Base-by-base conservation (phyloP, 1,140 invertebrate genomes). In the Calosoma granatense region DNA sequence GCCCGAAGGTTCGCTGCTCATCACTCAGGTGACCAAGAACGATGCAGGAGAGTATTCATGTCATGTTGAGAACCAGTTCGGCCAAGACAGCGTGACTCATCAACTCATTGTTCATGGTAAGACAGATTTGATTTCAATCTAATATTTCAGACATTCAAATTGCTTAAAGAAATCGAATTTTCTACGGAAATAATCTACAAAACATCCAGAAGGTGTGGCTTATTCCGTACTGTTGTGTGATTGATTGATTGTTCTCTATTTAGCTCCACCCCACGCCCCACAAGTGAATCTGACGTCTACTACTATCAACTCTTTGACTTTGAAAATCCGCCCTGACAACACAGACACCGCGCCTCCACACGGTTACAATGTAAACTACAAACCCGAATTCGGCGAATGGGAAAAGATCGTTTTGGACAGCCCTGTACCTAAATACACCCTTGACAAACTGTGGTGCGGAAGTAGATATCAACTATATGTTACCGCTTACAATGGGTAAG, bases 11-110 rank as follows among this genome's bases (percentile, higher is more conserved):
- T 92, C 90, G 0, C 75, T 98, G 1, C 82, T 91, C 56, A 94
- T 98, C 52, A 87, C 90, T 60, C 86, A 90, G 63, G 88, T 96
- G 0, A 87, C 88, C 51, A 80, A 90, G 52, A 85, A 88, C 59
- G 92, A 96, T 74, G 91, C 90, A 57, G 91, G 90, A 26, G 88
- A 93, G 72, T 94, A 93, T 65, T 84, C 87, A 0, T 97, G 94
- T 72, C 85, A 86, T 61, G 94, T 94, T 2, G 90, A 92, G 69
- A 97, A 97, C 74, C 85, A 88, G 12, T 94, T 92, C 71, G 93
- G 93, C 26, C 87, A 90, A 61, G 92, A 94, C 65, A 90, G 86
- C 19, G 91, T 94, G 39, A 94, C 91, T 2, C 92, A 96, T 69
- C 85, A 86, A 51, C 76, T 97, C 20, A 82, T 92, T 59, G 91